Base-by-base conservation (phyloP, 2,113 vertebrate species). In the Chamaea fasciata region DNA sequence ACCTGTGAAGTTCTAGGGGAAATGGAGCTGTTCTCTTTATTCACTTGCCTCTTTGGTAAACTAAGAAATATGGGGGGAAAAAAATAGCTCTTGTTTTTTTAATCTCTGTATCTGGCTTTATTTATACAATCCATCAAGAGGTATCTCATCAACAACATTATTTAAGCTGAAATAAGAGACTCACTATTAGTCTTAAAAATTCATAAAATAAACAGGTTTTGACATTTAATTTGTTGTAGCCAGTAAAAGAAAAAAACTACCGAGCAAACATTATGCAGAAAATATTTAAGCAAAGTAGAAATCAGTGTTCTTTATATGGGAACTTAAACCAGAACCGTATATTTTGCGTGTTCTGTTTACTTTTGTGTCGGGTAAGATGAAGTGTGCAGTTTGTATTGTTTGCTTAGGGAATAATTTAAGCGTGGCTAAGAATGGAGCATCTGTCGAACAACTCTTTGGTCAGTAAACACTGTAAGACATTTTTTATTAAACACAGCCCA, bases 381-480 rank as follows among this genome's bases (percentile, higher is more conserved):
- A 90, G 52, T 53, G 73, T 75, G 69, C 80, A 60, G 83, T 93
- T 95, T 90, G 73, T 22, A 20, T 89, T 89, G 90, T 84, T 97
- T 94, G 90, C 88, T 92, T 46, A 47, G 83, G 81, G 91, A 86
- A 91, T 89, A 88, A 97, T 86, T 95, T 91, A 88, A 94, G 88
- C 73, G 30, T 17, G 90, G 88, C 86, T 79, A 19, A 90, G 92
- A 86, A 95, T 18, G 83, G 83, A 95, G 88, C 83, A 81, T 89
- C 81, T 92, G 89, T 91, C 2, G 33, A 92, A 35, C 73, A 78
- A 24, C 31, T 74, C 83, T 70, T 75, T 9, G 24, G 86, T 49
- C 92, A 88, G 91, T 90, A 97, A 97, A 93, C 95, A 95, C 49
- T 60, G 3, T 42, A 57, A 91, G 89, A 69, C 69, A 24, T 74